A percentile compares a stretch with the other conserved stretches of the same genome.
Evolutionary conservation across 2,888 invertebrate species (phyloP).

Genomic region (Thereva nobilitata): DNA sequence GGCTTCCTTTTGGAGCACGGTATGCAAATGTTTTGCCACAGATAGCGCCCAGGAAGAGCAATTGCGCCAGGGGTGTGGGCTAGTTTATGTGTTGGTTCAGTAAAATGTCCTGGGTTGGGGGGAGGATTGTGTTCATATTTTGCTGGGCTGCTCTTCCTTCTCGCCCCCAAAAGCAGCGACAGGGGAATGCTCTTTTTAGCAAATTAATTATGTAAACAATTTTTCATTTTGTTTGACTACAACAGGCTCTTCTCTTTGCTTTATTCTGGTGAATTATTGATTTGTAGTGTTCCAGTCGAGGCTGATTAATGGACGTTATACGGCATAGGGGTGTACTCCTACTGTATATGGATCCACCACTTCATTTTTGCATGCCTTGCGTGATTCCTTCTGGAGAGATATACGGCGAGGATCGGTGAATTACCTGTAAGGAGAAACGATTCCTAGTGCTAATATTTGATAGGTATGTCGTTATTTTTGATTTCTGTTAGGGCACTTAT

Average conservation of each 20-base stretch:
- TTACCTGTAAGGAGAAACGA: slow-evolving; percentile 13
- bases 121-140: not conserved
- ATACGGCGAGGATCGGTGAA: not conserved
- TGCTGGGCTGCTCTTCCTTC: not conserved
- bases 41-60: slow-evolving; percentile 8
- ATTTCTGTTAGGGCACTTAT: slow-evolving; percentile 5
- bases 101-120: not conserved
- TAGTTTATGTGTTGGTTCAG: slow-evolving; percentile 22
- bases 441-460: slow-evolving; percentile 25
- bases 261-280: slow-evolving; percentile 17
- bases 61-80: not conserved
- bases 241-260: slow-evolving; percentile 13
- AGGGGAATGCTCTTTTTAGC: slow-evolving; percentile 47
- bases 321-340: not conserved
- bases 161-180: slow-evolving; percentile 28
- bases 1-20: slow-evolving; percentile 40
- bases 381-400: slow-evolving; percentile 18
- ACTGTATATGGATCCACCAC: not conserved
- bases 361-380: slow-evolving; percentile 13
- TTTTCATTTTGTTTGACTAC: slow-evolving; percentile 43
- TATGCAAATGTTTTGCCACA: slow-evolving; percentile 45
- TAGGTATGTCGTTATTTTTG: slow-evolving; percentile 11
- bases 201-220: slow-evolving; percentile 50
- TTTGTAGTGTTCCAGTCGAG: slow-evolving; percentile 24
- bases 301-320: slow-evolving; percentile 16